Conservation (phyloP, 2,113 vertebrate genomes). For the Octodon degus region DNA sequence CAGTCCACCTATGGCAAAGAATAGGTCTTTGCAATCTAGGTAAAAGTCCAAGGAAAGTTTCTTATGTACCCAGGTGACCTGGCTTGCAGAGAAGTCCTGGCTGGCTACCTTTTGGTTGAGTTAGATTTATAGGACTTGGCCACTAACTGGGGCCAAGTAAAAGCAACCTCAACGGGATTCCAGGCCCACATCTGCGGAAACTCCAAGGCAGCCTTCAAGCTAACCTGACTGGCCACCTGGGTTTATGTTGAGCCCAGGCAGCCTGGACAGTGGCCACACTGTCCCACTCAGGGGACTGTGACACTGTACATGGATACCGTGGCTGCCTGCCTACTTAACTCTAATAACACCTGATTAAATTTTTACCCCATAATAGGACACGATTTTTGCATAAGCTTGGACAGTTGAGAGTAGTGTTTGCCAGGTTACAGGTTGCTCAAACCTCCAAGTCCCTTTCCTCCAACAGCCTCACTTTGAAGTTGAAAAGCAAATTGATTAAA, state of each 20-base stretch:
- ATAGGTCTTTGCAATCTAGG: neutral
- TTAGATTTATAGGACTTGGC: neutral
- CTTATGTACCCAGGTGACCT: neutral
- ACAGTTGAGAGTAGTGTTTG: conserved; percentile 57
- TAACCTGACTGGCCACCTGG: neutral
- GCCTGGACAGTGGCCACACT: neutral
- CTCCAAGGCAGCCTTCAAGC: neutral
- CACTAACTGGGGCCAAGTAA: neutral
- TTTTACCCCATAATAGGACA: conserved; percentile 65
- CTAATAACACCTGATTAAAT: conserved; percentile 70
- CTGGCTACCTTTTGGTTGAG: neutral
- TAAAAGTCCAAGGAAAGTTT: neutral
- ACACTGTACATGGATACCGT: neutral
- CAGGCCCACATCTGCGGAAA: neutral
- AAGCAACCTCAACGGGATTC: neutral
- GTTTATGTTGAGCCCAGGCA: neutral
- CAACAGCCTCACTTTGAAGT: conserved; percentile 76
- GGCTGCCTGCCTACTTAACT: neutral
- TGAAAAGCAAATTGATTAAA: conserved; percentile 79
- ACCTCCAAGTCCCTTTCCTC: conserved; percentile 48
- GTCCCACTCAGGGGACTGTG: neutral
- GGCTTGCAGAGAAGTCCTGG: neutral
- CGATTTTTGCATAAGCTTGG: conserved; percentile 65
- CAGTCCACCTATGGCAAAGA: neutral
- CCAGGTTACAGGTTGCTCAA: conserved; percentile 70